phyloP scores from a whole-genome alignment of 1,140 invertebrate species.

The Mya arenaria region DNA sequence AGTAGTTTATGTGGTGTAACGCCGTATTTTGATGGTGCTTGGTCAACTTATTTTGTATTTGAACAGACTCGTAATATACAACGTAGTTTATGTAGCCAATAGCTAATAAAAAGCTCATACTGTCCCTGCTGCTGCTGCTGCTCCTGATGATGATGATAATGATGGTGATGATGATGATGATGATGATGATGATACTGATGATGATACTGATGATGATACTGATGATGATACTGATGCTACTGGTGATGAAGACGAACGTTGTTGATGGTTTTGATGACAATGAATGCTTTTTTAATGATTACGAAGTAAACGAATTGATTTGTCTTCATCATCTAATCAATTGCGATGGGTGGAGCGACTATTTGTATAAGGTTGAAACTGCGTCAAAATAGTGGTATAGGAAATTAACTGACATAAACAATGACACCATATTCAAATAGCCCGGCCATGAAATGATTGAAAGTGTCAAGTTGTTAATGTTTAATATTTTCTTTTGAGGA shows the following conservation, averaged over 20 bases:
- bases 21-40: too few species aligned
- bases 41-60: too few species aligned
- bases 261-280: background rate
- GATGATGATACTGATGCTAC: background rate
- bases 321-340: background rate
- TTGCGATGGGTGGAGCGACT: background rate
- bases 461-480: background rate
- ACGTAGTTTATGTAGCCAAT: too few species aligned
- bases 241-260: background rate
- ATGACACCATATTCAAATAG: background rate
- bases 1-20: too few species aligned
- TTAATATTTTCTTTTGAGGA: constrained; percentile 7
- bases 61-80: too few species aligned
- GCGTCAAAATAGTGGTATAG: too few species aligned
- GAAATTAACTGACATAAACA: background rate
- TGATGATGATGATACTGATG: constrained; percentile 31
- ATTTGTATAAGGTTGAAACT: background rate
- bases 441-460: background rate
- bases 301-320: background rate
- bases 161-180: constrained; percentile 53
- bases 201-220: background rate
- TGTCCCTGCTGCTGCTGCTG: too few species aligned
- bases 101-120: too few species aligned
- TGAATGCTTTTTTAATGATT: background rate
- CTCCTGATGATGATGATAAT: constrained; percentile 36